Base-by-base conservation (phyloP, 1,140 invertebrate species). In the Aphis gossypii region DNA sequence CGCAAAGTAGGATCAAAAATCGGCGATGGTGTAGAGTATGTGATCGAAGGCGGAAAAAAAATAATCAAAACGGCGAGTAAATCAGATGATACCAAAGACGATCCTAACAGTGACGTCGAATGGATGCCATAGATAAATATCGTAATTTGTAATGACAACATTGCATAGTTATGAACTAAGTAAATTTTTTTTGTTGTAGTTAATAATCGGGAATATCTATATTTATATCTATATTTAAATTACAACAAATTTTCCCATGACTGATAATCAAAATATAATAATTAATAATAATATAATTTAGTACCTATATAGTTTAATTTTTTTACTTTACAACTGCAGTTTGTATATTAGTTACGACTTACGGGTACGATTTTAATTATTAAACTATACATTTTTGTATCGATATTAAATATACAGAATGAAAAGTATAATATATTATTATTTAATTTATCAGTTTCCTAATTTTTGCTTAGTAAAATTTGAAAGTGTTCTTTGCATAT, bases 1-100 rank as follows among this genome's bases (percentile, higher is more conserved):
- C 76, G 48, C 41, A 97, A 97, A 95, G 97, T 97, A 56, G 97
- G 97, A 0, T 96, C 96, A 87, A 97, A 96, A 94, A 96, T 97
- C 51, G 97, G 97, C 48, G 96, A 96, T 94, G 96, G 96, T 1
- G 95, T 96, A 21, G 96, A 97, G 94, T 96, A 96, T 95, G 95
- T 96, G 11, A 95, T 96, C 1, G 95, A 96, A 1, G 95, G 96
- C 0, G 96, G 96, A 7, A 96, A 96, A 92, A 96, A 96, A 93
- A 95, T 96, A n/a, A 96, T 96, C 93, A 95, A 96, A 96, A 95
- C 93, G 94, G 96, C 23, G 56, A 92, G 51, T 76, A 76, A 23
- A 48, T 82, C 56, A 3, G 76, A 84, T 3, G 76, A 84, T 2
- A 94, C 35, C 4, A 93, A 86, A 83, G 41, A 21, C 20, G 21